Conservation (phyloP, 2,888 invertebrate species). For the Leucophenga montana region DNA sequence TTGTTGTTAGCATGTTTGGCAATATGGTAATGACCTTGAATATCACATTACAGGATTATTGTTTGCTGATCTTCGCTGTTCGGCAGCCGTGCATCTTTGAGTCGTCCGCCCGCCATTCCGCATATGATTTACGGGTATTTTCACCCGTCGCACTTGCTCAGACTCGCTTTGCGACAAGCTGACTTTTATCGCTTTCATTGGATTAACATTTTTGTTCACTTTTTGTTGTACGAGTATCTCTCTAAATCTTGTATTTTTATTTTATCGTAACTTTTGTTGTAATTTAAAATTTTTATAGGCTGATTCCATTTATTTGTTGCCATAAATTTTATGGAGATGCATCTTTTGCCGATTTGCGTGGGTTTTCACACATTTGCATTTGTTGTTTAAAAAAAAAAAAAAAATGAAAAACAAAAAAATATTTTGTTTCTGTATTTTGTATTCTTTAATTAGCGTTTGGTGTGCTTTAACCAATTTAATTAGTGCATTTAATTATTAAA, state of each 20-base stretch:
- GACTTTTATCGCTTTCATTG: conserved; percentile 24
- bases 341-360: background rate
- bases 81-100: too few relatives aligned
- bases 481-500: conserved; percentile 8
- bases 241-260: too few relatives aligned
- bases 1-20: background rate
- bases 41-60: conserved; percentile 8
- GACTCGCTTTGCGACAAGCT: conserved; percentile 16
- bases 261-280: background rate
- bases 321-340: conserved; percentile 6
- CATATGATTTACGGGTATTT: conserved; percentile 44
- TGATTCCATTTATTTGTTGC: conserved; percentile 2
- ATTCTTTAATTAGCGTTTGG: background rate
- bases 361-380: conserved; percentile 16
- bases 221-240: too few relatives aligned
- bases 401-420: background rate
- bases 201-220: conserved; percentile 5
- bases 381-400: background rate
- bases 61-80: conserved; percentile 10
- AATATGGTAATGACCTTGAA: conserved; percentile 29
- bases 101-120: conserved; percentile 23
- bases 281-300: conserved; percentile 13
- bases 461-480: conserved; percentile 12
- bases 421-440: background rate
- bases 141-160: conserved; percentile 27